Evolutionary conservation across 2,797 vertebrate species (phyloP).

Genomic region (Chelon auratus): DNA sequence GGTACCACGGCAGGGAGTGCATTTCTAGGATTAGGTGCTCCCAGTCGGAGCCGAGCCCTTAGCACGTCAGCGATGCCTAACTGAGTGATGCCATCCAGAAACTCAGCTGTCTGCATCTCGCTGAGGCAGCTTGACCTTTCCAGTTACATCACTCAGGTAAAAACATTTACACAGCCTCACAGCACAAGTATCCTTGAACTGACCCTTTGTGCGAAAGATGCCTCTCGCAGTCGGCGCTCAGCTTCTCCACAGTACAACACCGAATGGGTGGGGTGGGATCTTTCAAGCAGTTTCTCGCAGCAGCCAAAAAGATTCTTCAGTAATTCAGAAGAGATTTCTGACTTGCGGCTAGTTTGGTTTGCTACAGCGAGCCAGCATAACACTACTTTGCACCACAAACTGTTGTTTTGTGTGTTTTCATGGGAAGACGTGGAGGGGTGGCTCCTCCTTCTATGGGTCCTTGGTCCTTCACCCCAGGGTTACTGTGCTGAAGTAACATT

Average conservation of each 20-base stretch:
- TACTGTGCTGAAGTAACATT: slow-evolving; percentile 3
- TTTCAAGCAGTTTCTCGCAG: slow-evolving; percentile 22
- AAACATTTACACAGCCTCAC: slow-evolving; percentile 30
- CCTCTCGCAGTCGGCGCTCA: slow-evolving; percentile 23
- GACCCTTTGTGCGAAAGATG: slow-evolving; percentile 51
- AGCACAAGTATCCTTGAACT: slow-evolving; percentile 52
- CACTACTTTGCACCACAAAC: slow-evolving; percentile 22
- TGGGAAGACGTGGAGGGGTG: background rate
- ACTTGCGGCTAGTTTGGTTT: slow-evolving; percentile 18
- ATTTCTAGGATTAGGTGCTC: slow-evolving; percentile 44
- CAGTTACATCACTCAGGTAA: slow-evolving; percentile 45
- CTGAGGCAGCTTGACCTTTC: slow-evolving; percentile 58
- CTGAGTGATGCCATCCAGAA: slow-evolving; percentile 36
- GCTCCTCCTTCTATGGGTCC: background rate
- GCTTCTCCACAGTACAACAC: slow-evolving; percentile 13
- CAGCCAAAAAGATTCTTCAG: slow-evolving; percentile 32
- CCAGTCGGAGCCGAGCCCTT: slow-evolving; percentile 37
- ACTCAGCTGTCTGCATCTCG: slow-evolving; percentile 40
- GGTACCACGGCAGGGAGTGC: slow-evolving; percentile 27
- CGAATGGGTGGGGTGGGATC: slow-evolving; percentile 6
- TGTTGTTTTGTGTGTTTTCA: background rate
- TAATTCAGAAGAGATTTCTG: slow-evolving; percentile 19
- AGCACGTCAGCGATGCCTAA: slow-evolving; percentile 21
- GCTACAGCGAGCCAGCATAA: slow-evolving; percentile 1
- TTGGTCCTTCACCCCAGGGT: background rate